Evolutionary conservation across 2,113 vertebrate species (phyloP), one percentile per base, ranked within the genome.

Genomic region (Upupa epops): DNA sequence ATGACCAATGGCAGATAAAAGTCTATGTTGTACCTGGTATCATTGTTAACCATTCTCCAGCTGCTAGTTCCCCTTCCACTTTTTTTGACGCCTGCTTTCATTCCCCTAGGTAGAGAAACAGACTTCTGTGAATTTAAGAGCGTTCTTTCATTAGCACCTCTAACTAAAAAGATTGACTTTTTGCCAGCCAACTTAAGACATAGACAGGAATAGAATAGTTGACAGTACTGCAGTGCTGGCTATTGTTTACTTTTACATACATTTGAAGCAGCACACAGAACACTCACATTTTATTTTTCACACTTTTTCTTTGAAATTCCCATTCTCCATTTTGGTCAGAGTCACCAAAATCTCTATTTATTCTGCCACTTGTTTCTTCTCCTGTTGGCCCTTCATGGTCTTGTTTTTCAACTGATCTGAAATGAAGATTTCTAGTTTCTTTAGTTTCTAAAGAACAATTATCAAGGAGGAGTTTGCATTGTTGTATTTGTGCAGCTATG

Each of bases 301-400:
- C 97, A 79, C 96, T 97, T 48, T 97, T 98, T 65, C 98, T 97
- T 90, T 99, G 98, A 92, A 97, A 98, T 66, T 98, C 98, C 46
- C 94, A 68, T 88, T 98, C 99, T 80, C 98, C 98, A 95, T 98
- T 98, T 45, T 84, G 96, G 94, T 98, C 98, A 93, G 98, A 98
- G 85, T 94, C 91, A 73, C 98, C 96, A 2, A 93, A 93, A 79
- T 94, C 97, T 94, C 97, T 97, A 9, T 86, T 90, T 75, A 97
- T 95, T 16, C 94, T 96, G 65, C 95, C 93, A 45, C 98, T 97
- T 95, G 97, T 97, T 93, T 98, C 98, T 97, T 98, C 96, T 95
- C 98, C 97, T 25, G 80, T 6, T 32, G 95, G 89, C 37, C 94
- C 96, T 82, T 96, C 97, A 66, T 22, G 46, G 73, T 96, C 96